phyloP scores from a whole-genome alignment of 2,888 invertebrate genomes.

The Drosophila nr. fundita region DNA sequence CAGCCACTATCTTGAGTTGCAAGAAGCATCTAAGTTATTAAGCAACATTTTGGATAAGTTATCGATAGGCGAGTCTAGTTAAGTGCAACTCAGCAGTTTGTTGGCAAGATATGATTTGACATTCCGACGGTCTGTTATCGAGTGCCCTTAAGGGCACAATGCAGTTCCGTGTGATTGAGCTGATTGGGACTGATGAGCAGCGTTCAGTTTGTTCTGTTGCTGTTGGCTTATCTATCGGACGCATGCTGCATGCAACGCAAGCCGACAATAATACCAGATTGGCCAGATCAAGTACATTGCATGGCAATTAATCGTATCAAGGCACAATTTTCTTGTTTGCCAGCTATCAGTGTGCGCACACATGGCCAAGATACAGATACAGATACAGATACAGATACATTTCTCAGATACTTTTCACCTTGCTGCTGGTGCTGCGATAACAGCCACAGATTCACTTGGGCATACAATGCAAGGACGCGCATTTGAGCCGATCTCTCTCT shows the following conservation, averaged over 20 bases:
- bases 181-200: not conserved
- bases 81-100: not conserved
- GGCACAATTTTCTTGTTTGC: conserved; percentile 27
- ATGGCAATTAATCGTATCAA: conserved; percentile 27
- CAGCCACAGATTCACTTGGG: conserved; percentile 27
- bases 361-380: conserved; percentile 22
- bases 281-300: conserved; percentile 31
- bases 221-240: not conserved
- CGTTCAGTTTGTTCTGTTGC: not conserved
- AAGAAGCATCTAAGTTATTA: not conserved
- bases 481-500: conserved; percentile 6
- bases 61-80: not conserved
- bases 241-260: conserved; percentile 2
- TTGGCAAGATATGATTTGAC: not conserved
- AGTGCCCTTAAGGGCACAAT: not conserved
- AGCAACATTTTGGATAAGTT: not conserved
- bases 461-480: conserved; percentile 57
- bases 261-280: conserved; percentile 32
- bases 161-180: not conserved
- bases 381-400: conserved; percentile 41
- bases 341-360: conserved; percentile 42
- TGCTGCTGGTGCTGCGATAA: conserved; percentile 44
- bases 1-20: not conserved
- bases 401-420: conserved; percentile 57
- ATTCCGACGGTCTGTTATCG: not conserved